Evolutionary conservation across 2,888 invertebrate genomes (phyloP).

Genomic region (Tanypteryx hageni): DNA sequence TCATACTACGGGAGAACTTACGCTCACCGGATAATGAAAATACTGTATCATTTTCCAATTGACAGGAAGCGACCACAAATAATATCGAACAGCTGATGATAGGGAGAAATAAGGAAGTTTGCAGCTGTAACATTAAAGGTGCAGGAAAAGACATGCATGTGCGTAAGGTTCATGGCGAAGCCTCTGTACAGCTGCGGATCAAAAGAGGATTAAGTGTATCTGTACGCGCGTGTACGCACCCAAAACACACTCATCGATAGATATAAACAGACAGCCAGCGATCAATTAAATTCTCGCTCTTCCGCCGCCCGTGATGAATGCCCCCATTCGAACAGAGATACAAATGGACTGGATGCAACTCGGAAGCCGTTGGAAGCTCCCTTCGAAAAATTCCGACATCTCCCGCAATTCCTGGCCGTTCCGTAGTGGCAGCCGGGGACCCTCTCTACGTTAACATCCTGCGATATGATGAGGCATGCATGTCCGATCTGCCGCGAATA

Average conservation of each 20-base stretch:
- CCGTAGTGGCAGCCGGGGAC: background rate
- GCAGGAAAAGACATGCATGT: background rate
- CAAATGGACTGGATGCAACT: too few relatives aligned
- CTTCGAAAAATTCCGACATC: background rate
- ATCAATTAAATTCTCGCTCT: conserved; percentile 24
- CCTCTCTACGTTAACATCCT: too few relatives aligned
- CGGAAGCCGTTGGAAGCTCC: background rate
- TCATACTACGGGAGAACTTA: background rate
- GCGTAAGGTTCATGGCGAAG: background rate
- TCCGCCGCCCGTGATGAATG: background rate
- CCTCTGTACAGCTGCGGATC: background rate
- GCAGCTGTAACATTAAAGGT: background rate
- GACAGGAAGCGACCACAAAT: background rate
- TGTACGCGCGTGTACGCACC: background rate
- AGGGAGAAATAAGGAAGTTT: background rate
- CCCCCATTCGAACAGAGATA: background rate
- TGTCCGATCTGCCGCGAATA: conserved; percentile 3
- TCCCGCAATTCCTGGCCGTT: background rate
- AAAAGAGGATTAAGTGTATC: background rate
- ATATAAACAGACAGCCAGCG: background rate
- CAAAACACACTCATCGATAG: background rate
- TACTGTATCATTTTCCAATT: background rate
- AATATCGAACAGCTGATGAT: background rate
- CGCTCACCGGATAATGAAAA: background rate
- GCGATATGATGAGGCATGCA: conserved; percentile 24